These are phyloP conservation scores for Platerodrilus igneus DNA, from an alignment of 2,888 invertebrate genomes.

Conservation along the genomic window DNA sequence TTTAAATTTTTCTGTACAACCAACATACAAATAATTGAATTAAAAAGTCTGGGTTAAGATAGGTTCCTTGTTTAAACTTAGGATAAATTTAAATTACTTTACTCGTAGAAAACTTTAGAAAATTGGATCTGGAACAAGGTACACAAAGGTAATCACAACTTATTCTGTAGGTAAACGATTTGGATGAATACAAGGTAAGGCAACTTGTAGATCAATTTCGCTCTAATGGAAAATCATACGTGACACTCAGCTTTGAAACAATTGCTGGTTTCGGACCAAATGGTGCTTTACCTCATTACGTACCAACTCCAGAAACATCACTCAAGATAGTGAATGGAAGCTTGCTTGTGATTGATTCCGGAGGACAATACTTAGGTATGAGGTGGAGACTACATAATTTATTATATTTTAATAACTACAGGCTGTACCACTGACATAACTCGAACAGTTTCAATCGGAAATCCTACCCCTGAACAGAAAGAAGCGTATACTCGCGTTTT, in stretches of 20 bases:
- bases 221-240: conserved; percentile 63
- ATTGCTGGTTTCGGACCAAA: conserved; percentile 84
- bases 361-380: conserved; percentile 84
- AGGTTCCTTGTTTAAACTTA: too few relatives aligned
- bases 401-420: conserved; percentile 30
- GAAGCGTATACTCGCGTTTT: conserved; percentile 83
- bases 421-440: conserved; percentile 92
- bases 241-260: conserved; percentile 77
- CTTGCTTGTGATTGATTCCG: conserved; percentile 87
- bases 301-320: conserved; percentile 63
- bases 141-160: too few relatives aligned
- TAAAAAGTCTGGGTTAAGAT: too few relatives aligned
- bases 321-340: conserved; percentile 65
- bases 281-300: conserved; percentile 85
- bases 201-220: conserved; percentile 68
- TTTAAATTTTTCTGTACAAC: too few relatives aligned
- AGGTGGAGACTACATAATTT: too few relatives aligned
- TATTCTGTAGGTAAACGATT: too few relatives aligned
- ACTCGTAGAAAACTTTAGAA: too few relatives aligned
- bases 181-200: conserved; percentile 69
- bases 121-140: too few relatives aligned
- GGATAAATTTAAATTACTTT: too few relatives aligned
- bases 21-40: too few relatives aligned
- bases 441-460: conserved; percentile 82
- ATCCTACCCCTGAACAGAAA: conserved; percentile 65